Conservation (phyloP, 2,113 vertebrate species). For the Equus quagga region DNA sequence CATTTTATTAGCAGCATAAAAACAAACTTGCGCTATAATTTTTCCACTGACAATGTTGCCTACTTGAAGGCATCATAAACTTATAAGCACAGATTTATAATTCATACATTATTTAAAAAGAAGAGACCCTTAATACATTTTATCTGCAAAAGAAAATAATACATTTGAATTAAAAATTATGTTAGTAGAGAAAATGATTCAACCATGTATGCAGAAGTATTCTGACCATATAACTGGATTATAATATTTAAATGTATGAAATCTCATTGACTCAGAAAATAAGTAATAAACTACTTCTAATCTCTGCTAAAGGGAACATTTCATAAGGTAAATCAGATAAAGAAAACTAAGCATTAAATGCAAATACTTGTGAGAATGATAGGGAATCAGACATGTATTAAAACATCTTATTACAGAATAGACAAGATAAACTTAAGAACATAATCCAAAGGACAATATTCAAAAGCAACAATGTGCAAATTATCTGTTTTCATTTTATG, state of each 20-base stretch:
- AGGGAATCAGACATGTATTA: conserved; percentile 63
- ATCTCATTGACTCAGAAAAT: conserved; percentile 79
- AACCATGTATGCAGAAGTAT: conserved; percentile 74
- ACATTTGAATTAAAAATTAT: conserved; percentile 83
- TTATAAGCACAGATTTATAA: conserved; percentile 87
- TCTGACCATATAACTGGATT: conserved; percentile 77
- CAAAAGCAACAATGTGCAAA: background rate
- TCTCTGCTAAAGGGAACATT: conserved; percentile 60
- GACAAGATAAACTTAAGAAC: background rate
- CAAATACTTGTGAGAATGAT: conserved; percentile 37
- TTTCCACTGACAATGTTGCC: conserved; percentile 82
- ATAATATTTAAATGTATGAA: conserved; percentile 78
- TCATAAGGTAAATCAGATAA: conserved; percentile 75
- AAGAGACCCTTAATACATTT: conserved; percentile 81
- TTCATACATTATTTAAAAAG: conserved; percentile 86
- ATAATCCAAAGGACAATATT: conserved; percentile 37
- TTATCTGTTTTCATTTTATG: conserved; percentile 40
- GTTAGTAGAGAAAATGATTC: conserved; percentile 80
- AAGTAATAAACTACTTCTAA: conserved; percentile 71
- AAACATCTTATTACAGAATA: conserved; percentile 46
- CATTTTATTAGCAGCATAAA: conserved; percentile 85
- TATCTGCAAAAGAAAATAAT: conserved; percentile 80
- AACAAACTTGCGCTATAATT: conserved; percentile 82
- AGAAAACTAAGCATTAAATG: conserved; percentile 70
- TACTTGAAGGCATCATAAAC: conserved; percentile 84